Percentiles rank a stretch among this genome's conserved stretches.
Conservation (phyloP, 2,888 invertebrate species). For the Seira ritae region DNA sequence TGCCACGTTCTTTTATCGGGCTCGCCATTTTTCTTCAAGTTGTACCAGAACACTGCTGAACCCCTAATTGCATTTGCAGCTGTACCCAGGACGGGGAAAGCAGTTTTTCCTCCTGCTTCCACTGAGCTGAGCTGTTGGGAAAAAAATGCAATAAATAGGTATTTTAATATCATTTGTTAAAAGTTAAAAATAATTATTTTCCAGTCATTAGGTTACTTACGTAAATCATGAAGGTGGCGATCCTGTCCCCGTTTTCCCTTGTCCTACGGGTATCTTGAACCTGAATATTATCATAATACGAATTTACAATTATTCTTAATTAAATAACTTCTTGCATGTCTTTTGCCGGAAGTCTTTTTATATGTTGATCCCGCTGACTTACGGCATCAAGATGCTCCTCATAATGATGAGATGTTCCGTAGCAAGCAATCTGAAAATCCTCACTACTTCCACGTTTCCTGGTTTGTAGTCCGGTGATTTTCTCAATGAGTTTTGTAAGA, state of each 20-base stretch:
- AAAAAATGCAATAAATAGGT: not conserved
- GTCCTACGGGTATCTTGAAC: not conserved
- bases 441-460: not conserved
- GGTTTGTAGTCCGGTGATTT: slow-evolving; percentile 40
- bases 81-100: not conserved
- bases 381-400: slow-evolving; percentile 59
- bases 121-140: slow-evolving; percentile 24
- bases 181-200: not conserved
- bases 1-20: slow-evolving; percentile 60
- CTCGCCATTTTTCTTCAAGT: slow-evolving; percentile 50
- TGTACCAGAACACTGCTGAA: slow-evolving; percentile 67
- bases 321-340: no score
- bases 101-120: slow-evolving; percentile 41
- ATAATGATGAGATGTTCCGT: slow-evolving; percentile 62
- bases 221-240: slow-evolving; percentile 45
- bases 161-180: not conserved
- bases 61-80: slow-evolving; percentile 60
- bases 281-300: not conserved
- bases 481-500: slow-evolving; percentile 36
- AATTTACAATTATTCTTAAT: not conserved
- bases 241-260: slow-evolving; percentile 30
- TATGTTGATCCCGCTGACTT: no score
- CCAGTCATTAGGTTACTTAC: slow-evolving; percentile 26
- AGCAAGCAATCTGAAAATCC: slow-evolving; percentile 55
- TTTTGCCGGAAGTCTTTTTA: no score